Base-by-base conservation (phyloP, 2,888 invertebrate species). In the Stenchaetothrips biformis region DNA sequence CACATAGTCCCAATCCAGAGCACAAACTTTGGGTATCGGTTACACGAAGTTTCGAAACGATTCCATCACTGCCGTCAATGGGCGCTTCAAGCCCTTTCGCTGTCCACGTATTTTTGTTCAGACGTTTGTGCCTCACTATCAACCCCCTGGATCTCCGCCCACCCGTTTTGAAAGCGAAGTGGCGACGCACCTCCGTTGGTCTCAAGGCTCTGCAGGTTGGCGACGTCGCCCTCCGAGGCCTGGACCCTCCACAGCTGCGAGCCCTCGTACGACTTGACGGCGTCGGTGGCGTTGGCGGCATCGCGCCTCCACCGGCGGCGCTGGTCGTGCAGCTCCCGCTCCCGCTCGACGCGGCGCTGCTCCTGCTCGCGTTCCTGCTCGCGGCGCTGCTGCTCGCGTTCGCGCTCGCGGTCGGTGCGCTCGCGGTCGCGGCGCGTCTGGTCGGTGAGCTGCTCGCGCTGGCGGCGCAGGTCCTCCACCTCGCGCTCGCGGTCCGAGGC, bases 241-340 rank as follows among this genome's bases (percentile, higher is more conserved):
- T 89, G 86, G 77, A 94, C 91, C 85, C 93, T 90, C 93, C 94
- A 93, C 21, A 95, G 86, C 87, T 95, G 94, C 25, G 92, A 92
- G 3, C 94, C 95, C 79, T 91, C 89, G 86, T 95, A 95, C 79
- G 91, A 21, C 25, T 74, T 74, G 67, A 7, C n/a, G 67, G 67
- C 11, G 67, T 21, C 25, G 37, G 37, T 37, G 37, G 53, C 53
- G 53, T 9, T 4, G 9, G 53, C 25, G 53, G 25, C 25, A 25
- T 74, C 67, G 21, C 67, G 21, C 67, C 67, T 74, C 67, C 67
- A 74, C 9, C 67, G 67, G 25, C 67, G 67, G 67, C 67, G 67
- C 67, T 74, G 67, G 21, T 67, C 67, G n/a, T 6, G 67, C 67
- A 74, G 67, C 25, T 74, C 67, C 7, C 67, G 67, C 67, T 74